A percentile compares a stretch with the other conserved stretches of the same genome.
These are phyloP conservation scores for Polyommatus icarus DNA, from an alignment of 2,888 invertebrate species.

Conservation along the genomic window DNA sequence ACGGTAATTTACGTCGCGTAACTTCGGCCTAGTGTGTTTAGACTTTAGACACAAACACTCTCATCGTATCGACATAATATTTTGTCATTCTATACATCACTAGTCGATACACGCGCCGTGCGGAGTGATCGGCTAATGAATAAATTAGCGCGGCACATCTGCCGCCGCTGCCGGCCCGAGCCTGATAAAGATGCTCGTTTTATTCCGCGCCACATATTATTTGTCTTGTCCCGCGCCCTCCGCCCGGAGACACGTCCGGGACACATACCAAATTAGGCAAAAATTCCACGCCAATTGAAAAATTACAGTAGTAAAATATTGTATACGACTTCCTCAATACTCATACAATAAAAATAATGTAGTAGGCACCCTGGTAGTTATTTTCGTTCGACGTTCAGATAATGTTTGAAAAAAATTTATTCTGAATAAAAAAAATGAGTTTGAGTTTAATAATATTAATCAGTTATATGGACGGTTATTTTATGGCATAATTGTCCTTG, in stretches of 20 bases:
- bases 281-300: neutral
- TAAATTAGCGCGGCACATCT: constrained; percentile 19
- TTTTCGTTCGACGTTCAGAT: no score
- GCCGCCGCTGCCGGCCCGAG: neutral
- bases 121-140: constrained; percentile 22
- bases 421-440: no score
- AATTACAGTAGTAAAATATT: neutral
- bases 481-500: no score
- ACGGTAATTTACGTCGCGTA: no score
- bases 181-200: constrained; percentile 21
- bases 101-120: no score
- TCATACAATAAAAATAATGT: no score
- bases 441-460: no score
- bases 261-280: neutral
- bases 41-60: no score
- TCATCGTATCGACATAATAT: neutral
- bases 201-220: neutral
- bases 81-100: neutral
- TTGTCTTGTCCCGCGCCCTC: neutral
- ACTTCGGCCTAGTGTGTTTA: no score
- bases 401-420: no score
- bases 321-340: neutral
- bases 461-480: no score
- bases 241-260: neutral
- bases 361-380: no score